Evolutionary conservation across 2,797 vertebrate genomes (phyloP).

Genomic region (Avahi laniger): DNA sequence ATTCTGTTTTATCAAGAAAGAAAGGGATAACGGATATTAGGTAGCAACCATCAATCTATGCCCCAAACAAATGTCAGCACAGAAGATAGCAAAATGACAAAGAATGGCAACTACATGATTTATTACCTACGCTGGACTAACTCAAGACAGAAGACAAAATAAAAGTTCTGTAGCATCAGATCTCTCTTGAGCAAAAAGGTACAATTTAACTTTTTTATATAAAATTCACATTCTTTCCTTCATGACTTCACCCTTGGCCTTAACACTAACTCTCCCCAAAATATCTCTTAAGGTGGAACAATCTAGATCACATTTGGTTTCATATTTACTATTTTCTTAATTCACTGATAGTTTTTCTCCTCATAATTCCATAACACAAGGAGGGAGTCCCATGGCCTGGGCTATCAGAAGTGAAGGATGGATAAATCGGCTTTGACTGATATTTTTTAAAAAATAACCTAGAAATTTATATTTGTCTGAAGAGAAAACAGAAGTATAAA

Average conservation of each 20-base stretch:
- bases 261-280: neutral
- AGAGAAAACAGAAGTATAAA: neutral
- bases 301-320: neutral
- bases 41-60: neutral
- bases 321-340: neutral
- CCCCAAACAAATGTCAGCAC: neutral
- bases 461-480: neutral
- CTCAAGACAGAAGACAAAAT: neutral
- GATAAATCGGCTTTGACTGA: neutral
- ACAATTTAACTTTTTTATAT: neutral
- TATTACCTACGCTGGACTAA: neutral
- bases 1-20: neutral
- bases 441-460: neutral
- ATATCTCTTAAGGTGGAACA: neutral
- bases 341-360: neutral
- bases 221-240: neutral
- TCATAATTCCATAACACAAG: neutral
- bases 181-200: neutral
- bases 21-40: neutral
- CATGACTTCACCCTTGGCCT: neutral
- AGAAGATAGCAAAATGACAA: too few species aligned
- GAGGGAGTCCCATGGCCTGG: neutral
- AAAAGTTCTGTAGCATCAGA: neutral
- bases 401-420: neutral
- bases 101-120: too few species aligned